Base-by-base conservation (phyloP, 2,888 invertebrate species). In the Heteromurus nitidus region DNA sequence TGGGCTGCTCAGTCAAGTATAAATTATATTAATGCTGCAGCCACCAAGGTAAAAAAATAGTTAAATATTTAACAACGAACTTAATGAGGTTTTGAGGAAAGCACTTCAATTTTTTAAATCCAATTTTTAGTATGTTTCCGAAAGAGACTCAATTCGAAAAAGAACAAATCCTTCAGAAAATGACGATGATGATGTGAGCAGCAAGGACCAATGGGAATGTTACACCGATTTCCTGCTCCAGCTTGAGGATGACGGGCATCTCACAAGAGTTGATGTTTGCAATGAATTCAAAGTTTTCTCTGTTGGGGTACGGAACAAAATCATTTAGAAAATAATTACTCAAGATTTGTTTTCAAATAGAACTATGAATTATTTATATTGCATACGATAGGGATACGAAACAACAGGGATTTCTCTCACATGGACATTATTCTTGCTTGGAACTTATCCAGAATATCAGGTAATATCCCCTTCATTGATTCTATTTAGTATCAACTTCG, bases 361-460 rank as follows among this genome's bases (percentile, higher is more conserved):
- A 13, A 36, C 36, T 36, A 36, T 36, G 13, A 36, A 36, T 47
- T 18, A 16, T 50, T 20, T 18, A n/a, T n/a, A n/a, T n/a, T n/a
- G n/a, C n/a, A n/a, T n/a, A n/a, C n/a, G n/a, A n/a, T n/a, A 50
- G 50, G 50, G 50, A 3, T 50, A 50, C 20, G 50, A 50, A 50
- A 50, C 50, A 3, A 50, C 50, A 1, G 3, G 18, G 1, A 50
- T 20, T 3, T n/a, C 20, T 50, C 20, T 50, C 2, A 20, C 50
- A 1, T 20, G 9, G 18, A 50, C 18, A 9, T 9, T 50, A 2
- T 20, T 16, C 20, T 50, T 50, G 20, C 9, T 50, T 3, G 50
- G 50, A n/a, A 3, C 20, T 50, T 50, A 50, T 50, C 50, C 50
- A 20, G 50, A 50, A 18, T 20, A 50, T 16, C 50, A 50, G 20